Base-by-base conservation (phyloP, 2,113 vertebrate genomes). In the Nerophis ophidion region DNA sequence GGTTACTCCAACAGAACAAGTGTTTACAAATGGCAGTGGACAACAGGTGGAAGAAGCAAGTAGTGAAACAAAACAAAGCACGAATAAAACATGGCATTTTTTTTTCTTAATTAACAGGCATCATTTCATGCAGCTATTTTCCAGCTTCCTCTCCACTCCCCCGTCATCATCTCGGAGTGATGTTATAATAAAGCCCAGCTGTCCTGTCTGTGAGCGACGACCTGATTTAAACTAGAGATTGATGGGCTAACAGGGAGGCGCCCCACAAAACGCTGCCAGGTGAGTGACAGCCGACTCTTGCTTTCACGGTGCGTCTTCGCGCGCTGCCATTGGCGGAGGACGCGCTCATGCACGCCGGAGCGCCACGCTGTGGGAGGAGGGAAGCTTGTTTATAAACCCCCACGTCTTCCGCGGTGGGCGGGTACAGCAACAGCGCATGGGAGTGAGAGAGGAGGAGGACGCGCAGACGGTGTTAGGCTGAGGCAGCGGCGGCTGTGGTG, bases 341-440 rank as follows among this genome's bases (percentile, higher is more conserved):
- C n/a, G 13, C 38, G 42, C 51, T 68, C 72, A 77, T 70, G 82
- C 74, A 69, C 65, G 73, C 78, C 61, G 72, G 57, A 53, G 70
- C 63, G 61, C 74, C 64, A 74, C 68, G 71, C 82, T 66, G 73
- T 82, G 86, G 89, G 88, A 81, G 86, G 88, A 87, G 77, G 58
- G 66, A 62, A 19, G 64, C 76, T 60, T 81, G 88, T 87, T 89
- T 86, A 91, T 89, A 90, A 88, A 81, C 80, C 72, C 72, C 73
- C 16, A 66, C 65, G 71, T 71, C 68, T 81, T 50, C 52, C 68
- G 65, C 57, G 57, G 82, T 86, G 89, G 87, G 88, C 83, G 85
- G 86, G 86, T 87, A 76, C 70, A 84, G 72, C 72, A 86, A 84
- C 76, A 73, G 76, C 71, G 65, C 78, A 71, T 16, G 33, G 45